Percentiles rank a stretch among this genome's conserved stretches.
Conservation (phyloP, 2,113 vertebrate genomes). For the Chaetodon auriga region DNA sequence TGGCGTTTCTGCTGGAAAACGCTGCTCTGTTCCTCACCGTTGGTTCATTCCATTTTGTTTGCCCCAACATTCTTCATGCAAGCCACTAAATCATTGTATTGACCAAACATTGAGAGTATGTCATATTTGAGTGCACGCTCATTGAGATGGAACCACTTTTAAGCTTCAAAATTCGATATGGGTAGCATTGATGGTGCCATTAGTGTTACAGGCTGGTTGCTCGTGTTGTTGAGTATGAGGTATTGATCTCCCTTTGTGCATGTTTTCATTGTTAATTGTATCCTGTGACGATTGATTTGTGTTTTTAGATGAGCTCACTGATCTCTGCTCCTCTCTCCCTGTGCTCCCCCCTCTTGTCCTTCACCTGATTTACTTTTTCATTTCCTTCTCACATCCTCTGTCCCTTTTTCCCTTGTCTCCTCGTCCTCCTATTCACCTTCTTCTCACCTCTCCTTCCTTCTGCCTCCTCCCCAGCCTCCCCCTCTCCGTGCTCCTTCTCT, state of each 20-base stretch:
- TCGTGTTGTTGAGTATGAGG: slow-evolving; percentile 29
- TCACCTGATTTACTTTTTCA: neutral
- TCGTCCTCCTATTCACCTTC: neutral
- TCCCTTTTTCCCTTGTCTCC: neutral
- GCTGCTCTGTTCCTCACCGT: too few species aligned
- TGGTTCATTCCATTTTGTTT: neutral
- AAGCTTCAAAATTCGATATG: slow-evolving; percentile 35
- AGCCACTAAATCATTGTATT: slow-evolving; percentile 9
- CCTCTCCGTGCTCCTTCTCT: slow-evolving; percentile 91
- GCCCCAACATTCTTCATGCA: neutral
- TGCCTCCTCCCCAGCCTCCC: slow-evolving; percentile 80
- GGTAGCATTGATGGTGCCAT: slow-evolving; percentile 30
- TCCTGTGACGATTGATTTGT: slow-evolving; percentile 23
- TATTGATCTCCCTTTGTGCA: slow-evolving; percentile 42
- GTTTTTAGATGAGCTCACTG: slow-evolving; percentile 27
- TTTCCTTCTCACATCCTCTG: slow-evolving; percentile 20
- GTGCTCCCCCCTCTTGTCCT: neutral
- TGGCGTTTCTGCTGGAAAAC: neutral
- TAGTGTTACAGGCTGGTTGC: slow-evolving; percentile 43
- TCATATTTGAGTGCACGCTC: slow-evolving; percentile 29
- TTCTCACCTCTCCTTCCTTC: slow-evolving; percentile 64
- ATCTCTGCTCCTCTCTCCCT: neutral
- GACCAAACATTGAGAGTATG: neutral
- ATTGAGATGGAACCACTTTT: slow-evolving; percentile 12
- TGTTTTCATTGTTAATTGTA: slow-evolving; percentile 41